Conservation (phyloP, 2,113 vertebrate genomes). For the Alligator sinensis region DNA sequence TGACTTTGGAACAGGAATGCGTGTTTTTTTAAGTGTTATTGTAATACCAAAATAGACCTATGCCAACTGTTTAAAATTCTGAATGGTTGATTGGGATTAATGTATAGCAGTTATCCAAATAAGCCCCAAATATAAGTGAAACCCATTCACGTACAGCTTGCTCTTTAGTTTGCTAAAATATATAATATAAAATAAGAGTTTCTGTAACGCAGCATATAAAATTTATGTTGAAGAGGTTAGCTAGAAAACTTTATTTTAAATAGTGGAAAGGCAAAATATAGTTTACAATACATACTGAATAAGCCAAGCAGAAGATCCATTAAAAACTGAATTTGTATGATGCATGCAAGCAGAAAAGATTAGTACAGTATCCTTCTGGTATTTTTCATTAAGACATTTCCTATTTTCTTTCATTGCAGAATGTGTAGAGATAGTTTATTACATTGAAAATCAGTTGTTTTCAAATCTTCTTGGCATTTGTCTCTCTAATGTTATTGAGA, state of each 20-base stretch:
- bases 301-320: not conserved
- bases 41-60: not conserved
- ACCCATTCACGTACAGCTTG: not conserved
- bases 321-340: not conserved
- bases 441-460: not conserved
- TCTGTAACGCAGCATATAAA: slow-evolving; percentile 15
- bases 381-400: not conserved
- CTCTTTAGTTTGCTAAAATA: slow-evolving; percentile 25
- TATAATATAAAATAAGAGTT: slow-evolving; percentile 29
- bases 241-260: slow-evolving; percentile 34
- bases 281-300: not conserved
- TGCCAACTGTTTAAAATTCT: not conserved
- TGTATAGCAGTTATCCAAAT: not conserved
- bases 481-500: not conserved
- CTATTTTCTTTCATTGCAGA: not conserved
- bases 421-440: not conserved
- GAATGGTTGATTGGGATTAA: not conserved
- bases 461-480: not conserved
- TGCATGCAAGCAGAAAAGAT: not conserved
- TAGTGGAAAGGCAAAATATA: slow-evolving; percentile 3
- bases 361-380: not conserved
- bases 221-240: not conserved
- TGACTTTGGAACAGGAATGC: not conserved
- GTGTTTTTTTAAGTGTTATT: not conserved
- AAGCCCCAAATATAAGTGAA: not conserved